A percentile compares a stretch with the other conserved stretches of the same genome.
Conservation (phyloP, 1,140 invertebrate species). For the Adelges cooleyi region DNA sequence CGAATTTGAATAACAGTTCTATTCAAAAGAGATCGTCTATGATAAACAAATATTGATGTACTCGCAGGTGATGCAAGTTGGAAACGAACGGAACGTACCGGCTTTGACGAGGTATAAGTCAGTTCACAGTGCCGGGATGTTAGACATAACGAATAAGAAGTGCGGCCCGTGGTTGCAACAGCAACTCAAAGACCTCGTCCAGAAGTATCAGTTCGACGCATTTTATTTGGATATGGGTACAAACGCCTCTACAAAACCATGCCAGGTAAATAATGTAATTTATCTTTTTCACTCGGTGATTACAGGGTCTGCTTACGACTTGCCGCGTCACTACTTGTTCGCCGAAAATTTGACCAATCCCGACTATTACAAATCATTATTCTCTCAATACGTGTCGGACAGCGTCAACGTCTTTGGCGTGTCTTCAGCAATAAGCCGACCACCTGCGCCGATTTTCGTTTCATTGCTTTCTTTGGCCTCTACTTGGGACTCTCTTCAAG, state of each 20-base stretch:
- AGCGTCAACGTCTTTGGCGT: conserved; percentile 62
- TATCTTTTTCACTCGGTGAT: background rate
- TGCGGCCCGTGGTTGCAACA: conserved; percentile 66
- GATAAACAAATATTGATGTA: too few species aligned
- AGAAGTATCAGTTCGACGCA: conserved; percentile 68
- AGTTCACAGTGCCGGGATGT: conserved; percentile 59
- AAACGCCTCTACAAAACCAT: too few species aligned
- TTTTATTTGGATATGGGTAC: conserved; percentile 75
- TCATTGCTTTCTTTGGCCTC: conserved; percentile 74
- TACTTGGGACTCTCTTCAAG: conserved; percentile 73
- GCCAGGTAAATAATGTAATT: background rate
- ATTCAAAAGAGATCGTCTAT: background rate
- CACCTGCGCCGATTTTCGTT: conserved; percentile 73
- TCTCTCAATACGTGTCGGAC: conserved; percentile 44
- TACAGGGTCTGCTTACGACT: conserved; percentile 61
- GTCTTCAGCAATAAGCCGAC: conserved; percentile 65
- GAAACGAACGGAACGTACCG: conserved; percentile 32
- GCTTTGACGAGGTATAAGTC: conserved; percentile 51
- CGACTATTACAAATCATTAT: conserved; percentile 65
- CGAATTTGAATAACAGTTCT: background rate
- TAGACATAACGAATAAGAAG: conserved; percentile 73
- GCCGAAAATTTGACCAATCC: conserved; percentile 59
- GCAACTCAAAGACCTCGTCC: conserved; percentile 57
- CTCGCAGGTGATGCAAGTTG: conserved; percentile 14
- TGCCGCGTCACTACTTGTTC: conserved; percentile 69